Percentiles rank a stretch among this genome's conserved stretches.
Evolutionary conservation across 2,113 vertebrate genomes (phyloP).

Genomic region (Gambusia holbrooki): DNA sequence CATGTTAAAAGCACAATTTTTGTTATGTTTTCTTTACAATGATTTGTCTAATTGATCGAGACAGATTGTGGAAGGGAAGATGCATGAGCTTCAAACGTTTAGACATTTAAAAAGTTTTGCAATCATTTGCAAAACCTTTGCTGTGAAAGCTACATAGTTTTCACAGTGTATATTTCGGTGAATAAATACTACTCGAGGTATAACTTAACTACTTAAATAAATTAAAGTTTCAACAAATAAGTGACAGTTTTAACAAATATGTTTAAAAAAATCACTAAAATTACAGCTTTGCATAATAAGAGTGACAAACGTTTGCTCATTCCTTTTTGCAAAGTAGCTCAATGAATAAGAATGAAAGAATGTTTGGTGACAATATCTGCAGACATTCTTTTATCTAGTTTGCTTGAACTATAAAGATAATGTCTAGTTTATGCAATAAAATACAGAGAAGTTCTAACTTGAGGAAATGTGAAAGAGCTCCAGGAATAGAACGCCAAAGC

Average conservation of each 20-base stretch:
- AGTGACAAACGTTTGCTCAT: too few relatives aligned
- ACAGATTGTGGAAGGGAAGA: not conserved
- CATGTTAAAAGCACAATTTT: not conserved
- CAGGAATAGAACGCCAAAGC: not conserved
- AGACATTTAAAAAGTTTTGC: not conserved
- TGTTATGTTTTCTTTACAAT: not conserved
- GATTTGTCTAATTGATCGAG: not conserved
- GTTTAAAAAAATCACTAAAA: too few relatives aligned
- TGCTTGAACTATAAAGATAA: not conserved
- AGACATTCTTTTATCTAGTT: not conserved
- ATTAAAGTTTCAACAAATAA: not conserved
- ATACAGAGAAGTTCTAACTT: not conserved
- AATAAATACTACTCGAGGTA: too few relatives aligned
- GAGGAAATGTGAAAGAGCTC: not conserved
- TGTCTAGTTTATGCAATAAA: too few relatives aligned
- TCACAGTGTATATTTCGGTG: too few relatives aligned
- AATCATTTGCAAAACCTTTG: not conserved
- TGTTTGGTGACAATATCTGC: not conserved
- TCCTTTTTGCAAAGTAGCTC: not conserved
- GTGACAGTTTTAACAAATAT: not conserved
- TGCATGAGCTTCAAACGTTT: not conserved
- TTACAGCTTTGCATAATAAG: too few relatives aligned
- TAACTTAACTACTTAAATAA: not conserved
- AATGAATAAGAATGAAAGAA: not conserved
- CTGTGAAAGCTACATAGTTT: too few relatives aligned